Evolutionary conservation across 2,113 vertebrate genomes (phyloP).

Genomic region (Amia ocellicauda): DNA sequence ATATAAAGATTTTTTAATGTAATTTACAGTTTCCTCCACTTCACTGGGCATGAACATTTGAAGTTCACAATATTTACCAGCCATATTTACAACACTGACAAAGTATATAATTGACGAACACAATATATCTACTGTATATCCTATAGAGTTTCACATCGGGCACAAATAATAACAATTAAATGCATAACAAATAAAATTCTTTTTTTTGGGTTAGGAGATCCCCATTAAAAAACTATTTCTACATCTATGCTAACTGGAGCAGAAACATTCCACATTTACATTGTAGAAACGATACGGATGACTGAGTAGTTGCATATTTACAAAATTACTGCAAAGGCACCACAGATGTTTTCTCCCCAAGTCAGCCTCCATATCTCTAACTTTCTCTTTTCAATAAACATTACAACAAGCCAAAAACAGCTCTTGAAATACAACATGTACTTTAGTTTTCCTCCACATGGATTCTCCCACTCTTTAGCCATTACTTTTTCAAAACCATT

Average conservation of each 20-base stretch:
- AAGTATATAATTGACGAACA: no score
- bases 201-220: constrained; percentile 40
- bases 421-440: no score
- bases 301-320: constrained; percentile 20
- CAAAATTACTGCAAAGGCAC: not conserved
- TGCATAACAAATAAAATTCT: no score
- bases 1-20: constrained; percentile 58
- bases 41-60: constrained; percentile 42
- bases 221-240: constrained; percentile 47
- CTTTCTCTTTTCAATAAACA: not conserved
- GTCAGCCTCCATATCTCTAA: not conserved
- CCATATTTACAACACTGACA: no score
- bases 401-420: not conserved
- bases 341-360: constrained; percentile 6
- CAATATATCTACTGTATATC: no score
- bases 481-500: no score
- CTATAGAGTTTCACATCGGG: no score
- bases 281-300: constrained; percentile 28
- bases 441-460: no score
- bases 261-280: constrained; percentile 59
- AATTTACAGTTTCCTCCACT: constrained; percentile 60
- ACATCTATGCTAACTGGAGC: constrained; percentile 63
- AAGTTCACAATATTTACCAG: not conserved
- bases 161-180: no score
- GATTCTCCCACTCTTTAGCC: no score